phyloP scores from a whole-genome alignment of 2,888 invertebrate genomes.

The Periphyllus acericola region DNA sequence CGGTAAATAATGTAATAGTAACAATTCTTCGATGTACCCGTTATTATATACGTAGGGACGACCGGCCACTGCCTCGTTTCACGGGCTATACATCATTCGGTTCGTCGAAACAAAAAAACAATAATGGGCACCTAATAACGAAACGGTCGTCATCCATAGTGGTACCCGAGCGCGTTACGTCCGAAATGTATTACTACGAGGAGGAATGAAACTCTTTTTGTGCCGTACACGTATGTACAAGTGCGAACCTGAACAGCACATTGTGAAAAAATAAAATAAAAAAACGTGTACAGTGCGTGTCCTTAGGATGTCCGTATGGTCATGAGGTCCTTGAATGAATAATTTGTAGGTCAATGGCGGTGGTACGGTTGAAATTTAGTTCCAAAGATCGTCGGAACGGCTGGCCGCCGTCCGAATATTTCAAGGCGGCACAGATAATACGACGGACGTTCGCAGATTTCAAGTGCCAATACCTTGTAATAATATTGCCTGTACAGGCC shows the following conservation, averaged over 20 bases:
- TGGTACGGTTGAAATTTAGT: constrained; percentile 33
- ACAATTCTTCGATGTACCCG: neutral
- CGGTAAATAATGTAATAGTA: neutral
- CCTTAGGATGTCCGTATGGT: constrained; percentile 35
- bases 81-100: too few species aligned
- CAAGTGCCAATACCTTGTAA: too few species aligned
- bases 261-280: neutral
- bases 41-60: neutral
- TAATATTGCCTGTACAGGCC: too few species aligned
- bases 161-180: neutral
- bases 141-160: neutral
- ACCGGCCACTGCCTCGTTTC: neutral
- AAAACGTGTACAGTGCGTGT: neutral
- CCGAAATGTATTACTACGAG: neutral
- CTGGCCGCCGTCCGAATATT: neutral
- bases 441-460: neutral
- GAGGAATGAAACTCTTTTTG: neutral
- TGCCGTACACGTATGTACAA: neutral
- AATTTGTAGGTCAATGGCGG: constrained; percentile 53
- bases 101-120: neutral
- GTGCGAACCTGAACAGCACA: neutral
- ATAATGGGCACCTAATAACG: too few species aligned
- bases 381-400: constrained; percentile 25
- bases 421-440: constrained; percentile 33
- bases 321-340: constrained; percentile 48